Conservation (phyloP, 1,140 invertebrate species). For the Penaeus chinensis region DNA sequence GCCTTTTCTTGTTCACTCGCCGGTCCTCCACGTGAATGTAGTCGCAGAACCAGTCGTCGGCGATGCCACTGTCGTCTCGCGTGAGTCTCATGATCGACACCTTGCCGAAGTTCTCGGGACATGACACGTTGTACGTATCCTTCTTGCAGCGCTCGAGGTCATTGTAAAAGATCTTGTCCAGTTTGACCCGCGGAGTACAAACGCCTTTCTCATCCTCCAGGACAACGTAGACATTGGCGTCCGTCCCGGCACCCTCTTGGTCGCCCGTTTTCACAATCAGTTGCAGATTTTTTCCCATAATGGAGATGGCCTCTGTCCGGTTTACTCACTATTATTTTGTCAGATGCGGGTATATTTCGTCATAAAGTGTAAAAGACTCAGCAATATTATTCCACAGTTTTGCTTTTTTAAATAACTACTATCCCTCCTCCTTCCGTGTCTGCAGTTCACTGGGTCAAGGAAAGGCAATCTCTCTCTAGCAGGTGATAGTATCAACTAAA, state of each 20-base stretch:
- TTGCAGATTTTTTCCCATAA: conserved; percentile 40
- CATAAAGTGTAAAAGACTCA: neutral
- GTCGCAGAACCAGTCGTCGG: conserved; percentile 65
- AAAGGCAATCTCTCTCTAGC: too few relatives aligned
- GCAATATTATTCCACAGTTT: too few relatives aligned
- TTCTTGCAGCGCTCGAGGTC: conserved; percentile 69
- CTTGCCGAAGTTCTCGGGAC: conserved; percentile 52
- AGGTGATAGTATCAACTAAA: too few relatives aligned
- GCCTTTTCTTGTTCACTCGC: conserved; percentile 64
- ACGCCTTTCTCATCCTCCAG: conserved; percentile 67
- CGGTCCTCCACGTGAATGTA: conserved; percentile 62
- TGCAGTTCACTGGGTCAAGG: too few relatives aligned
- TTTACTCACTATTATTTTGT: neutral
- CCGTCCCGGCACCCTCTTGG: conserved; percentile 68
- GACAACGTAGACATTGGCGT: conserved; percentile 68
- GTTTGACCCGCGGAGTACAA: conserved; percentile 65
- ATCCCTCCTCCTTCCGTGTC: too few relatives aligned
- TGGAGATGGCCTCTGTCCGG: neutral
- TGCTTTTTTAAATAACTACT: too few relatives aligned
- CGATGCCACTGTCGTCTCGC: conserved; percentile 63
- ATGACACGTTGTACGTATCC: conserved; percentile 65
- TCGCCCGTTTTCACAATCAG: conserved; percentile 68
- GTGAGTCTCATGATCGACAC: conserved; percentile 23
- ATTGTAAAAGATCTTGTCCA: conserved; percentile 67
- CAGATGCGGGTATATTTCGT: neutral